phyloP scores from a whole-genome alignment of 2,797 vertebrate genomes.

The Sebastes elongatus region DNA sequence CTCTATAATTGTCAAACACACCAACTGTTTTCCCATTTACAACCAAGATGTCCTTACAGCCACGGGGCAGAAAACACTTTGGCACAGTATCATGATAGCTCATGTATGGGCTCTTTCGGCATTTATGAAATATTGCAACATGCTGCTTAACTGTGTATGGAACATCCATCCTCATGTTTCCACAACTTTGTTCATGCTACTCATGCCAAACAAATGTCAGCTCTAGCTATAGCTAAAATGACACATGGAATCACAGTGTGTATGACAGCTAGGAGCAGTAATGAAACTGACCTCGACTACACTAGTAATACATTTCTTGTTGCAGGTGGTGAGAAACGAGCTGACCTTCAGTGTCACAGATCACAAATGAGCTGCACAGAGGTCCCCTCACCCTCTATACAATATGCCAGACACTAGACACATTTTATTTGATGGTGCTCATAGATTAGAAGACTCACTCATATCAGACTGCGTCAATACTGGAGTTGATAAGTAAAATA shows the following conservation, averaged over 20 bases:
- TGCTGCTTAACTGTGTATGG: background rate
- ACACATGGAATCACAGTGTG: background rate
- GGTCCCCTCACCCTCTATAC: background rate
- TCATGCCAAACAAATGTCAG: background rate
- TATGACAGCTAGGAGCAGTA: background rate
- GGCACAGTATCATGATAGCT: background rate
- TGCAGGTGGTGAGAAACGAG: background rate
- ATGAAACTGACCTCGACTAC: background rate
- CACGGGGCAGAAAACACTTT: constrained; percentile 4
- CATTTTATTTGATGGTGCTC: background rate
- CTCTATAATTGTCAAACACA: constrained; percentile 10
- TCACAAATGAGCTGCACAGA: background rate
- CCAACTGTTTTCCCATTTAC: constrained; percentile 4
- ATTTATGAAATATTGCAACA: constrained; percentile 10
- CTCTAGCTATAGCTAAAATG: background rate
- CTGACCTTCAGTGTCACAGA: background rate
- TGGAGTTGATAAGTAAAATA: background rate
- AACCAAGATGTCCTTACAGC: constrained; percentile 2
- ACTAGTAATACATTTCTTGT: background rate
- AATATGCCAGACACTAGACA: background rate
- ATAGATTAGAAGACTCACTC: background rate
- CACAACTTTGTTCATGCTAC: background rate
- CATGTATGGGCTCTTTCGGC: background rate
- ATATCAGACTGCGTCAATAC: background rate
- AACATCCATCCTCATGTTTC: background rate